Base-by-base conservation (phyloP, 2,888 invertebrate species). In the Catocala sponsa region DNA sequence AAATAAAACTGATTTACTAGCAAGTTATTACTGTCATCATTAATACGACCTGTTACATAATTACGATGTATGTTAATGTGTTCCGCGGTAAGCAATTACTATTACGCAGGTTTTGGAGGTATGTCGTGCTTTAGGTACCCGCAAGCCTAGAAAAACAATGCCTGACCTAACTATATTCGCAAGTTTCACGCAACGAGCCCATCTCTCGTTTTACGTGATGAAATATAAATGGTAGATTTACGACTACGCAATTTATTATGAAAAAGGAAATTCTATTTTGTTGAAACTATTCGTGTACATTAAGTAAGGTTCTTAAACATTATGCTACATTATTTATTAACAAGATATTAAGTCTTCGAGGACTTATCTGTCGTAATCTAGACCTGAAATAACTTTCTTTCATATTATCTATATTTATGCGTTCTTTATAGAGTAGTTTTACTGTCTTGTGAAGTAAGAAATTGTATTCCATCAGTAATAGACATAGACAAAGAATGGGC, bases 201-300 rank as follows among this genome's bases (percentile, higher is more conserved):
- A 72, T 74, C 71, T 71, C 74, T 62, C 55, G 70, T 59, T 74
- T 66, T 66, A 60, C 63, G 60, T 66, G 66, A 72, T 74, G 74
- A 72, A 74, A 74, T 72, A 74, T 74, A 74, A 74, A 72, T 61
- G 51, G 56, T 65, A 65, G 59, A 72, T 74, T 72, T 72, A 70
- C 59, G 74, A 70, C 58, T 74, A 70, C 63, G 63, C 58, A 70
- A 70, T 55, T 63, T 48, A 59, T 73, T 65, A 73, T 71, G 70
- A 65, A 72, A 65, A 70, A 61, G 55, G 56, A 53, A 58, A 70
- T 15, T 69, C 59, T 60, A 63, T 65, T 69, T 65, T 71, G 59
- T 60, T 61, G 44, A 65, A 71, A 64, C 65, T 73, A 35, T 63
- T 55, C 56, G 15, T 12, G 62, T 55, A 72, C 54, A 57, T 67